phyloP scores from a whole-genome alignment of 53 echinoderm and acorn worm species.

The Temnopleurus reevesii region DNA sequence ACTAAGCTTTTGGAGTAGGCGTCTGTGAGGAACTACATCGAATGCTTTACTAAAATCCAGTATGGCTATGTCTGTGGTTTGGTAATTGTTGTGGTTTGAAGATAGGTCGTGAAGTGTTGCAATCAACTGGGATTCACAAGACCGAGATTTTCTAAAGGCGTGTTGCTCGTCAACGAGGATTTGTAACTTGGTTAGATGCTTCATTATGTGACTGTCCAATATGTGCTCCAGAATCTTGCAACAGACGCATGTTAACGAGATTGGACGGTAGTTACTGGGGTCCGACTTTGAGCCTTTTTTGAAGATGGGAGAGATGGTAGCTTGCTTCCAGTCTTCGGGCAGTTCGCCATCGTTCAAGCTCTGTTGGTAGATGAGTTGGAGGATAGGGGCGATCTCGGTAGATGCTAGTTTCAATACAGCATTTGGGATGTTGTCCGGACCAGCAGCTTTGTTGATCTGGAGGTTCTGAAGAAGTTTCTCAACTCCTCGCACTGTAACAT shows the following conservation, averaged over 20 bases:
- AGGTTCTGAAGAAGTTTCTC: constrained; percentile 60
- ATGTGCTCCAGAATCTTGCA: neutral
- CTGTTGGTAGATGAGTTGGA: constrained; percentile 30
- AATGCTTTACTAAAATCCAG: constrained; percentile 54
- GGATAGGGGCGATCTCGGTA: neutral
- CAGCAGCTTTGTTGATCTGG: constrained; percentile 50
- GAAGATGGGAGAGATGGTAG: constrained; percentile 22
- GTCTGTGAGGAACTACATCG: constrained; percentile 52
- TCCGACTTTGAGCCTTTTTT: constrained; percentile 19
- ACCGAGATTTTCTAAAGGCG: neutral
- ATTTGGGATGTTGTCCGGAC: constrained; percentile 59
- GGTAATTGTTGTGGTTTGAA: constrained; percentile 30
- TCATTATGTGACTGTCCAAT: constrained; percentile 9
- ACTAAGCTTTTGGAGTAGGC: constrained; percentile 33
- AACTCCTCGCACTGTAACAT: constrained; percentile 40
- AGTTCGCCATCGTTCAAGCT: neutral
- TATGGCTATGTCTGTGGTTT: constrained; percentile 47
- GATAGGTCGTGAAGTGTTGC: constrained; percentile 28
- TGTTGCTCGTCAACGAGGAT: neutral
- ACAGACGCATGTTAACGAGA: constrained; percentile 2
- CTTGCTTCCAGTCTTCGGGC: constrained; percentile 30
- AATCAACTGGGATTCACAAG: constrained; percentile 46
- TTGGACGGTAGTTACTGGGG: constrained; percentile 3
- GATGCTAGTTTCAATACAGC: constrained; percentile 38
- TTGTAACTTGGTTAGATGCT: neutral